Evolutionary conservation across 2,113 vertebrate genomes (phyloP).

Genomic region (Ifrita kowaldi): DNA sequence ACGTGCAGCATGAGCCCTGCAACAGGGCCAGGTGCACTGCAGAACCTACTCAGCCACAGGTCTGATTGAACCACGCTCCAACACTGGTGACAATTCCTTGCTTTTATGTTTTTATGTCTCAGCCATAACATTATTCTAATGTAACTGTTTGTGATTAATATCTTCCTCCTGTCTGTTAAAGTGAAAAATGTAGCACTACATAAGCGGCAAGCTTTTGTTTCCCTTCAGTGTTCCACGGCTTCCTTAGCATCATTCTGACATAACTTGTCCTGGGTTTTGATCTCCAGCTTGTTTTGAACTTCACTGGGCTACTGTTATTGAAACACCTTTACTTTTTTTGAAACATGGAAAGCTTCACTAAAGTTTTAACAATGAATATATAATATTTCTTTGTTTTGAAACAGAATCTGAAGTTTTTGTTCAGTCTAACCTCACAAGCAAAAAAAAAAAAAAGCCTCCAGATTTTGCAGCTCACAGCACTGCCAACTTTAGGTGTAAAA

Average conservation of each 20-base stretch:
- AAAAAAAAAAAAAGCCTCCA: background rate
- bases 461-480: background rate
- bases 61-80: background rate
- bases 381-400: background rate
- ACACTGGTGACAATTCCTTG: background rate
- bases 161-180: background rate
- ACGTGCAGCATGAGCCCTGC: fast-evolving
- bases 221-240: background rate
- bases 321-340: background rate
- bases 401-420: background rate
- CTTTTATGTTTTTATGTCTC: conserved; percentile 46
- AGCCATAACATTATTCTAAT: conserved; percentile 57
- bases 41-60: background rate
- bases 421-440: background rate
- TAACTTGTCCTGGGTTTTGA: background rate
- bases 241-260: background rate
- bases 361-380: background rate
- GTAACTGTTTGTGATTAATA: conserved; percentile 57
- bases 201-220: background rate
- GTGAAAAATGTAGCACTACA: background rate
- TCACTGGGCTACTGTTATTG: background rate
- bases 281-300: background rate
- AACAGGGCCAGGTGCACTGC: fast-evolving
- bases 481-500: conserved; percentile 7
- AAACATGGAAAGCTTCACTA: background rate